Conservation (phyloP, 2,888 invertebrate genomes). For the Sphaerophoria taeniata region DNA sequence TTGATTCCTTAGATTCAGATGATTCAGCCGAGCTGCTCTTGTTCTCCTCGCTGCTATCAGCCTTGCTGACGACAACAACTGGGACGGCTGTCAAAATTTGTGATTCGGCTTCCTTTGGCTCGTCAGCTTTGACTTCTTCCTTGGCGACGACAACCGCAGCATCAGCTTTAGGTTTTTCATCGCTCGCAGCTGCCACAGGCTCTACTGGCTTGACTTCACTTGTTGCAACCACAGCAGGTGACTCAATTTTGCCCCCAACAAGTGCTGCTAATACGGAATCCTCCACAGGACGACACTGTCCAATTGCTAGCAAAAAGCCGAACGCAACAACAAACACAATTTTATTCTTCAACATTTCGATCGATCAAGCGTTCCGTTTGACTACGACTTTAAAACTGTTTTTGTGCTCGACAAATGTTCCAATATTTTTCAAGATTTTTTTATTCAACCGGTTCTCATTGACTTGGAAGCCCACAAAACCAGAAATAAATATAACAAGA, state of each 20-base stretch:
- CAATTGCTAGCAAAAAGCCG: conserved; percentile 61
- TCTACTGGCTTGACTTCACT: neutral
- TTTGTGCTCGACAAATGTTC: conserved; percentile 64
- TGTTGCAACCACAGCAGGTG: neutral
- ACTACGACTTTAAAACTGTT: conserved; percentile 73
- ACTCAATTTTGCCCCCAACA: conserved; percentile 1
- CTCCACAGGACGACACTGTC: conserved; percentile 67
- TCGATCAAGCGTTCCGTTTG: conserved; percentile 73
- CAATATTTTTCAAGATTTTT: conserved; percentile 50
- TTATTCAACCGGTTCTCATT: conserved; percentile 74
- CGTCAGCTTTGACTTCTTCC: conserved; percentile 11
- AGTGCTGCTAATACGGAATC: conserved; percentile 3
- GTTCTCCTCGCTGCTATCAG: conserved; percentile 35
- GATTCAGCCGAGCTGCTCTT: conserved; percentile 35
- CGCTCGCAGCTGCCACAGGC: conserved; percentile 4
- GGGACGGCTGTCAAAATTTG: conserved; percentile 51
- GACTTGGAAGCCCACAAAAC: conserved; percentile 66
- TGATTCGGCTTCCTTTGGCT: conserved; percentile 18
- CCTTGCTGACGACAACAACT: conserved; percentile 23
- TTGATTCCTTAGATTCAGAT: conserved; percentile 32
- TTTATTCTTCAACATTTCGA: conserved; percentile 73
- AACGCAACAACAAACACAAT: conserved; percentile 65
- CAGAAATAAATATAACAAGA: conserved; percentile 71
- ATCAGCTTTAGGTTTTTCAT: neutral
- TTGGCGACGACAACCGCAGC: neutral